Conservation (phyloP, 2,888 invertebrate species). For the Polydrusus pterygomalis region DNA sequence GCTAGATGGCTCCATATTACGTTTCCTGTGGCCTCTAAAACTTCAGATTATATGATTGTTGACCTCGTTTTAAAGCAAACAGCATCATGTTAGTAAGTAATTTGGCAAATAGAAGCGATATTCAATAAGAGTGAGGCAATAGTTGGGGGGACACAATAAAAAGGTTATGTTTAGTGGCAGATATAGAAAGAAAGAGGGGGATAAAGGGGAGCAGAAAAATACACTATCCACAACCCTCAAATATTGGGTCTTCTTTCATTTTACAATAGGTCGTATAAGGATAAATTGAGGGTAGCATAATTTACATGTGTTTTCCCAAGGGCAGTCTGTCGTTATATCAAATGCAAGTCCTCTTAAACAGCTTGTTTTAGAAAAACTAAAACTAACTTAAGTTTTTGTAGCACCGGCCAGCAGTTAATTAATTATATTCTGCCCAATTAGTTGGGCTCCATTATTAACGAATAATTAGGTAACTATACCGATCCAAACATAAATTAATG, state of each 20-base stretch:
- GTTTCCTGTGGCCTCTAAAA: constrained; percentile 38
- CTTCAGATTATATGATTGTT: constrained; percentile 36
- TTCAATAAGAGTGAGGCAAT: too few relatives aligned
- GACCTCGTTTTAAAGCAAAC: constrained; percentile 28
- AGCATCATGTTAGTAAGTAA: neutral
- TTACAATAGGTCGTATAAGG: too few relatives aligned
- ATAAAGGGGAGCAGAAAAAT: too few relatives aligned
- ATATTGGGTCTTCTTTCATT: too few relatives aligned
- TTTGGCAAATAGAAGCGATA: neutral
- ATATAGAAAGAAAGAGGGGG: too few relatives aligned
- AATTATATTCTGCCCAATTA: constrained; percentile 45
- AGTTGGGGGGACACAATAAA: too few relatives aligned
- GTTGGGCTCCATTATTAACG: constrained; percentile 44
- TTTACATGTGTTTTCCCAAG: too few relatives aligned
- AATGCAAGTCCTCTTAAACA: too few relatives aligned
- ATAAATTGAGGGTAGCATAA: too few relatives aligned
- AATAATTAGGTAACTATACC: constrained; percentile 51
- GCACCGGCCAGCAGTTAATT: constrained; percentile 33
- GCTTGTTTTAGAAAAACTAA: neutral
- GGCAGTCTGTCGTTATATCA: too few relatives aligned
- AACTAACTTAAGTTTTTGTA: constrained; percentile 13
- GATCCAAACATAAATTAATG: constrained; percentile 42
- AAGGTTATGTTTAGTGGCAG: too few relatives aligned
- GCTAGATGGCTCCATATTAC: constrained; percentile 56
- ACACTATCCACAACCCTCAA: too few relatives aligned